Percentiles rank a stretch among this genome's conserved stretches.
These are phyloP conservation scores for Cheracebus regulus DNA, from an alignment of 2,797 vertebrate species.

Conservation along the genomic window DNA sequence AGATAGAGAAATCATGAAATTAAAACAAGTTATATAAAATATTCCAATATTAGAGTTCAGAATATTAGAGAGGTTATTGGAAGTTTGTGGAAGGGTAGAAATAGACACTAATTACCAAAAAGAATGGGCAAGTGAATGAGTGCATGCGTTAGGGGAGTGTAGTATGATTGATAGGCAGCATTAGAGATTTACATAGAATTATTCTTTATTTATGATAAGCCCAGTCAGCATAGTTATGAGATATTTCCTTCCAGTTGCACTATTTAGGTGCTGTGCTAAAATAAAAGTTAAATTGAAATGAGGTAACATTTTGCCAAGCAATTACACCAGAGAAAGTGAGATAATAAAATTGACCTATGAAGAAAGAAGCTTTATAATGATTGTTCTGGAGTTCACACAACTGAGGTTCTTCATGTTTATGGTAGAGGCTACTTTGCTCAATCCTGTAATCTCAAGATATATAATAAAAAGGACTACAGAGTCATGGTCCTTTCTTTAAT, in stretches of 20 bases:
- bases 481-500: neutral
- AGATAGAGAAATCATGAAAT: neutral
- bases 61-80: neutral
- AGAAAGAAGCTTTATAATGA: neutral
- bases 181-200: neutral
- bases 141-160: neutral
- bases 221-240: neutral
- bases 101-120: neutral
- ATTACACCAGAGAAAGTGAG: neutral
- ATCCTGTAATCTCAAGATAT: neutral
- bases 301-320: neutral
- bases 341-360: neutral
- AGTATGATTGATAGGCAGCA: neutral
- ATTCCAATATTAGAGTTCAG: neutral
- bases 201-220: neutral
- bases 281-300: neutral
- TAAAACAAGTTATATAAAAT: neutral
- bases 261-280: neutral
- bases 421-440: neutral
- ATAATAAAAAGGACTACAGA: neutral
- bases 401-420: neutral
- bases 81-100: neutral
- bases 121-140: neutral
- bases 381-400: neutral
- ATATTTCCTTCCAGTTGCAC: neutral